phyloP scores from a whole-genome alignment of 2,888 invertebrate species.

The Sicus ferrugineus region DNA sequence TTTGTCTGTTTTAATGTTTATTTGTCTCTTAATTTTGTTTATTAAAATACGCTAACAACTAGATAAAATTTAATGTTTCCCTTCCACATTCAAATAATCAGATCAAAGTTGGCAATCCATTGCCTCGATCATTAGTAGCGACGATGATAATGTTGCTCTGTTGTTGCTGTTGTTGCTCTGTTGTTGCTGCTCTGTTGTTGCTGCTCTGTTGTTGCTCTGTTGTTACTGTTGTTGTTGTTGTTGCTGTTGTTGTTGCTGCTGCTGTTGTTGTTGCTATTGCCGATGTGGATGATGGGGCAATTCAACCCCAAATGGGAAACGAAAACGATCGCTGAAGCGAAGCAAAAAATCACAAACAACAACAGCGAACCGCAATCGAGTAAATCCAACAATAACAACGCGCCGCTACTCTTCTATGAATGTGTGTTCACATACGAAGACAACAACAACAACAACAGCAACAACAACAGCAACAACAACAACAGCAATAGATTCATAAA shows the following conservation, averaged over 20 bases:
- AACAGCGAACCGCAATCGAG: conserved; percentile 26
- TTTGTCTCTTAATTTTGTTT: too few relatives aligned
- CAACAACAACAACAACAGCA: conserved; percentile 30
- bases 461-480: conserved; percentile 23
- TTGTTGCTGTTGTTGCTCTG: too few relatives aligned
- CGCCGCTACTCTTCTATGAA: conserved; percentile 42
- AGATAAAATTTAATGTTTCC: too few relatives aligned
- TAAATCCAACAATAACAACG: conserved; percentile 38
- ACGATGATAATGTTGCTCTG: too few relatives aligned
- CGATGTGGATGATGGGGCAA: conserved; percentile 38
- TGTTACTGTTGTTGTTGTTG: conserved; percentile 15
- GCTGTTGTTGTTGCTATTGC: conserved; percentile 37
- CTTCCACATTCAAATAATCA: too few relatives aligned
- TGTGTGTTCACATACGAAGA: neutral
- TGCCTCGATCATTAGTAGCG: too few relatives aligned
- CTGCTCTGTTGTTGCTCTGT: too few relatives aligned
- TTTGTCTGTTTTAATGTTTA: too few relatives aligned
- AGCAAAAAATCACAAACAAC: conserved; percentile 44
- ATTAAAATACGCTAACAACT: too few relatives aligned
- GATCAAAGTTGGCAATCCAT: too few relatives aligned
- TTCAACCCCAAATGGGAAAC: conserved; percentile 46
- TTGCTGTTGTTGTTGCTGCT: conserved; percentile 14
- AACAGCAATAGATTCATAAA: conserved; percentile 8
- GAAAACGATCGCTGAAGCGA: conserved; percentile 58
- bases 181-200: too few relatives aligned